These are phyloP conservation scores for Archivesica marissinica DNA, from an alignment of 1,140 invertebrate genomes.

Conservation along the genomic window DNA sequence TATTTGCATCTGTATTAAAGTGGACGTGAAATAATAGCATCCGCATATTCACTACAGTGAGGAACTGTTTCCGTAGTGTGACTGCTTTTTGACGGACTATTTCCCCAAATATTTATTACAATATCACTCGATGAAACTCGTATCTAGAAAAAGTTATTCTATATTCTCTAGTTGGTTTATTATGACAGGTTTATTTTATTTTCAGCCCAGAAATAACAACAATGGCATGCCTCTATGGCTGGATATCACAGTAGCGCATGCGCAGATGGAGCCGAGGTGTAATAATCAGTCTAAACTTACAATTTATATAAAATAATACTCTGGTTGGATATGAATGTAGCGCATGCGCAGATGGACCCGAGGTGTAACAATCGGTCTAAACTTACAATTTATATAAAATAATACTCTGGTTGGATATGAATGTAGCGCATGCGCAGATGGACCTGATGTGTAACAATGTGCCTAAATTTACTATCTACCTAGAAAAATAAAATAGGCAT, in stretches of 20 bases:
- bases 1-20: too few species aligned
- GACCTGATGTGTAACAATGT: slow-evolving; percentile 3
- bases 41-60: too few species aligned
- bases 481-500: too few species aligned
- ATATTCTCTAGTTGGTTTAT: background rate
- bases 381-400: slow-evolving; percentile 26
- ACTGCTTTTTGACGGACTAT: too few species aligned
- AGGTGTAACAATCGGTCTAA: slow-evolving; percentile 11
- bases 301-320: slow-evolving; percentile 30
- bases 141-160: too few species aligned
- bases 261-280: slow-evolving; percentile 4
- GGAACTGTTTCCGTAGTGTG: too few species aligned
- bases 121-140: too few species aligned
- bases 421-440: background rate
- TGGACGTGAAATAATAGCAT: too few species aligned
- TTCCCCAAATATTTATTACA: too few species aligned
- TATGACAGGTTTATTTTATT: slow-evolving; percentile 5
- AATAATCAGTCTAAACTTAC: slow-evolving; percentile 15
- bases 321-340: too few species aligned
- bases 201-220: slow-evolving; percentile 3
- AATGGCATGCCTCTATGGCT: slow-evolving; percentile 15
- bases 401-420: slow-evolving; percentile 32
- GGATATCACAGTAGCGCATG: slow-evolving; percentile 9
- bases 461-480: slow-evolving; percentile 29
- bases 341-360: slow-evolving; percentile 4